phyloP scores from a whole-genome alignment of 2,888 invertebrate species.

The Onchidella celtica region DNA sequence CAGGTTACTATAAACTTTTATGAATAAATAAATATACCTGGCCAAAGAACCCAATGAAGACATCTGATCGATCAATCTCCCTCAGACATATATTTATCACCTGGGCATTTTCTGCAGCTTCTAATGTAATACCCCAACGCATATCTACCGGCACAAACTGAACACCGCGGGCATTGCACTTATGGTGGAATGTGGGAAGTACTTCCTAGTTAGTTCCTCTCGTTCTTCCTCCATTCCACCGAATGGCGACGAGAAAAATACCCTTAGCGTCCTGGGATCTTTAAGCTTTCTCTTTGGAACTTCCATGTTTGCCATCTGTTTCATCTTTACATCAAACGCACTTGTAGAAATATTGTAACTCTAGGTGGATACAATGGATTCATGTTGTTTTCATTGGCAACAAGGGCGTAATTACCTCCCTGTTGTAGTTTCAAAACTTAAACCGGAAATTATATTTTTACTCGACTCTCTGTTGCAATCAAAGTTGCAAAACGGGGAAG shows the following conservation, averaged over 20 bases:
- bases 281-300: conserved; percentile 56
- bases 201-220: conserved; percentile 74
- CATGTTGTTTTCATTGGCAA: conserved; percentile 41
- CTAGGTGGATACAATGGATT: too few species aligned
- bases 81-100: conserved; percentile 76
- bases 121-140: conserved; percentile 78
- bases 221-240: conserved; percentile 80
- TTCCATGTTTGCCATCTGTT: too few species aligned
- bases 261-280: conserved; percentile 66
- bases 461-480: too few species aligned
- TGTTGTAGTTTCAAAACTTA: too few species aligned
- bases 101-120: conserved; percentile 72
- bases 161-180: conserved; percentile 70
- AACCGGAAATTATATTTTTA: too few species aligned
- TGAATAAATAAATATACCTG: too few species aligned
- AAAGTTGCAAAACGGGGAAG: too few species aligned
- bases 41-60: conserved; percentile 77
- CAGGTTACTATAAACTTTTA: too few species aligned
- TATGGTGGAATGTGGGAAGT: conserved; percentile 74
- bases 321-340: too few species aligned
- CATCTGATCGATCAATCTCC: conserved; percentile 76
- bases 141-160: conserved; percentile 77
- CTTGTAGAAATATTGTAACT: too few species aligned
- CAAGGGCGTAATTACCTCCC: too few species aligned
- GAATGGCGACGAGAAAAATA: conserved; percentile 79